Base-by-base conservation (phyloP, 2,797 vertebrate species). In the Geotria australis region DNA sequence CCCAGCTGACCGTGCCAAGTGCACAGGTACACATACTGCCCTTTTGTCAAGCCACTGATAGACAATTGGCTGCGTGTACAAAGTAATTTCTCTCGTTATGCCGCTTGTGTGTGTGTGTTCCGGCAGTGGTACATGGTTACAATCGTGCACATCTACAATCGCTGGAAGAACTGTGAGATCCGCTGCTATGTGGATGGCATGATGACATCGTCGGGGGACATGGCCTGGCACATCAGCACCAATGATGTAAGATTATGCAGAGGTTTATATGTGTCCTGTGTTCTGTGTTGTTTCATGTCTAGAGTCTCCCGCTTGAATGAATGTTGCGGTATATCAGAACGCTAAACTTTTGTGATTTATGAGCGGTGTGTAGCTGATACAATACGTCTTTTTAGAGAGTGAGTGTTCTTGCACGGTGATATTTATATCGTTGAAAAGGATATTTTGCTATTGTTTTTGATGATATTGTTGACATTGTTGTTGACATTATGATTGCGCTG, bases 41-140 rank as follows among this genome's bases (percentile, higher is more conserved):
- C 24, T 38, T 38, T 24, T 38, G 24, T 38, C 4, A 38, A 24
- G 24, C 24, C 24, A 38, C 38, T 38, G 24, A 24, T 38, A 6
- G 24, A 38, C 24, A 38, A 5, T 38, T 38, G 24, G n/a, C 24
- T 24, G 38, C 38, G 24, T 24, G 15, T 24, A 24, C 15, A 24
- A 24, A 24, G 24, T 38, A 38, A 24, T 38, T 38, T 24, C 38
- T 38, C 24, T 38, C 38, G 24, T 5, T 24, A 24, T 38, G 24
- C 24, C 24, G 24, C 5, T 24, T 38, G 24, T 24, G 64, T 5
- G 47, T 60, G 57, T 61, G 62, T 64, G 66, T 4, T 65, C 59
- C 57, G 67, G 57, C 66, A 98, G 91, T 98, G 91, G 91, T 96
- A 98, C 66, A 98, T 98, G 91, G 84, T 98, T 68, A 83, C 83